Evolutionary conservation across 2,797 vertebrate species (phyloP), one percentile per base, ranked within the genome.

Genomic region (Valencia hispanica): DNA sequence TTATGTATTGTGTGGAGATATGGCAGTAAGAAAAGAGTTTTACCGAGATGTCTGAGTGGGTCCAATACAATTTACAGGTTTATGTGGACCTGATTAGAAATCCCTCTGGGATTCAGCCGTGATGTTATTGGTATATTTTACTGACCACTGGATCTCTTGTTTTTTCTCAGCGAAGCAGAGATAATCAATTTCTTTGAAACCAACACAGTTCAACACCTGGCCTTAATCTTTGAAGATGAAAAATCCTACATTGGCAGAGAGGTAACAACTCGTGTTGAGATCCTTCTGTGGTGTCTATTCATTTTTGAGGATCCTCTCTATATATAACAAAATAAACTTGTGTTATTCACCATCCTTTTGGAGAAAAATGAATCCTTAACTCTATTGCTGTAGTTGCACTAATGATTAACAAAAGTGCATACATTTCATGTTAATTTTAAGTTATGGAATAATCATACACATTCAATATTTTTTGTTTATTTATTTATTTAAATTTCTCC

Each of bases 211-310:
- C 81, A 89, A 7, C 93, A 96, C 84, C 88, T 99, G 91, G 97
- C 94, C 0, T 86, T 99, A 91, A 95, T 99, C 91, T 99, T 99
- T 3, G 97, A 99, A 87, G 82, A 91, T 0, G 79, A 86, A 0
- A 22, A 79, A 41, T 97, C 97, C 30, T 99, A 97, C 0, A 59
- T 97, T 48, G 97, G 97, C 78, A 93, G 96, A 95, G 98, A 99
- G 97, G 98, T 99, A 91, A 91, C 84, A 0, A 12, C 4, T 30
- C 0, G 0, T 5, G 4, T 83, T 66, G 68, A 7, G 36, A 66
- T 48, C 47, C 20, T 2, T 48, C 34, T 63, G 7, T 22, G 8
- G 1, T 15, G 30, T 47, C 50, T 32, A 14, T 45, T n/a, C 30
- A 7, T 53, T 3, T 68, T 32, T 68, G 36, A 39, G 61, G 20